phyloP scores from a whole-genome alignment of 2,888 invertebrate species.

The Oscheius sp. region DNA sequence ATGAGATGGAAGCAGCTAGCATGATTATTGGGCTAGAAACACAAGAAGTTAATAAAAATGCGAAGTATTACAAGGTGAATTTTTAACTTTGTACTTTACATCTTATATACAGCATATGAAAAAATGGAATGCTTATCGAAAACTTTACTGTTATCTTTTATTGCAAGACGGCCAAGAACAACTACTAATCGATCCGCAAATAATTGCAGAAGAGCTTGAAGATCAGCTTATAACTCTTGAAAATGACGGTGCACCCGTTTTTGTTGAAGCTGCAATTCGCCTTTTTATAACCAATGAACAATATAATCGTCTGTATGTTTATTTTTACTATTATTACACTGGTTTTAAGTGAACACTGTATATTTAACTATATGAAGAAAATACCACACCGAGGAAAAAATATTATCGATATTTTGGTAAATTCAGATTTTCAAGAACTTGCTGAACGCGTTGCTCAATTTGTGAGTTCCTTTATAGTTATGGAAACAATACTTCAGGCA shows the following conservation, averaged over 20 bases:
- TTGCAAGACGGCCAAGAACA: background rate
- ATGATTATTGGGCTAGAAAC: background rate
- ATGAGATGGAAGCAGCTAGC: background rate
- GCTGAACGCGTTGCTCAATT: background rate
- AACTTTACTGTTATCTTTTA: background rate
- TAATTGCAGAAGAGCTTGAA: conserved; percentile 2
- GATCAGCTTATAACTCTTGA: background rate
- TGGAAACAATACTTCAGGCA: background rate
- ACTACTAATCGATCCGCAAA: background rate
- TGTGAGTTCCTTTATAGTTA: background rate
- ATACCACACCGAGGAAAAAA: background rate
- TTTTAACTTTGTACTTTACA: background rate
- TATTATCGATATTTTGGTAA: background rate
- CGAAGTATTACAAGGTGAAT: background rate
- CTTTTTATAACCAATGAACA: background rate
- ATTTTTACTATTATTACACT: background rate
- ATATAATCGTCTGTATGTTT: background rate
- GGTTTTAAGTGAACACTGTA: background rate
- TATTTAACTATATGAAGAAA: background rate
- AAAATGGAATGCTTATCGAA: background rate
- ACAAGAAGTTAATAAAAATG: background rate
- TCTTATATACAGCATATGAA: background rate
- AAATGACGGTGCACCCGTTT: background rate
- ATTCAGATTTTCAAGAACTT: background rate
- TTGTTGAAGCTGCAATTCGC: conserved; percentile 1